phyloP scores from a whole-genome alignment of 2,888 invertebrate genomes.

The Eupithecia inturbata region DNA sequence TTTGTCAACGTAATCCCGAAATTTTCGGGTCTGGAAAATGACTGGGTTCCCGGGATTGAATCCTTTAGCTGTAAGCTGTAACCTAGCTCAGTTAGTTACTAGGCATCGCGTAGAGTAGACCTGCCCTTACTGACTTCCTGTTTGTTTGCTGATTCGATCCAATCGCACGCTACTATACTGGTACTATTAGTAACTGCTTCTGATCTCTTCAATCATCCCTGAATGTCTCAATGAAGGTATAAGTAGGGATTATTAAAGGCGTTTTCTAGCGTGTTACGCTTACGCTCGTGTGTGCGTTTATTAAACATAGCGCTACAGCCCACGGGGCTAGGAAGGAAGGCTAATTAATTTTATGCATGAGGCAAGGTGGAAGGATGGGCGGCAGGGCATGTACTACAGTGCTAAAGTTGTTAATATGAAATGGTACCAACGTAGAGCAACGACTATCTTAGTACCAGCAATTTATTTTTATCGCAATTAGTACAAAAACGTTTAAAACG shows the following conservation, averaged over 20 bases:
- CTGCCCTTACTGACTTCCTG: neutral
- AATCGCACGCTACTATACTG: neutral
- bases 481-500: neutral
- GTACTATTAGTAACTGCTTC: neutral
- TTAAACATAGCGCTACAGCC: neutral
- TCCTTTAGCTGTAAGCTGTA: neutral
- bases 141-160: neutral
- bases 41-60: neutral
- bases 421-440: neutral
- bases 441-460: neutral
- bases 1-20: neutral
- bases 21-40: neutral
- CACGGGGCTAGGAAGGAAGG: constrained; percentile 4
- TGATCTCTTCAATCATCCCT: neutral
- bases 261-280: neutral
- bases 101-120: neutral
- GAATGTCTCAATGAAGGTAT: neutral
- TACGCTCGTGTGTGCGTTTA: neutral
- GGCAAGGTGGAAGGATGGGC: neutral
- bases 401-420: neutral
- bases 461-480: neutral
- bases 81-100: neutral
- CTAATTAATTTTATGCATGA: constrained; percentile 16
- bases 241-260: no score
- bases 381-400: neutral